Base-by-base conservation (phyloP, 2,888 invertebrate genomes). In the Frankliniella fusca region DNA sequence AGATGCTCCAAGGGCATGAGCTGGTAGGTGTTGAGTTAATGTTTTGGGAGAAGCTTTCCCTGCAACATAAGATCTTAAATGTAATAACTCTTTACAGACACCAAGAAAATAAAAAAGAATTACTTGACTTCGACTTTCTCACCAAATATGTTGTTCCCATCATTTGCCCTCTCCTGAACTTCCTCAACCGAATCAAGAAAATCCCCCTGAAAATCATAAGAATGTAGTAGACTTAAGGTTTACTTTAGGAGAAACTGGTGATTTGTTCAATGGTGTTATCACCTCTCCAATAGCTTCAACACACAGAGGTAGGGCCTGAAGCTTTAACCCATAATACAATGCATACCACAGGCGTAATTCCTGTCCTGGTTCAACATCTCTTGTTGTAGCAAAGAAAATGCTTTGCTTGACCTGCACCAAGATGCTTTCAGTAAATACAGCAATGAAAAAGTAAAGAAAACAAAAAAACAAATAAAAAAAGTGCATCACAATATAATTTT, bases 321-420 rank as follows among this genome's bases (percentile, higher is more conserved):
- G 89, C 86, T 90, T 90, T 81, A 86, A 86, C 1, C 90, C 91
- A 86, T 91, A 92, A 85, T 89, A 88, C 0, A 91, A 89, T 1
- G 92, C 89, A 86, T 92, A 92, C 90, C 92, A 92, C 18, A 92
- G 91, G 83, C 88, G 88, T 11, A 92, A 87, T 83, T 89, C 88
- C 84, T 90, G 89, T 3, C 90, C 90, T 10, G 85, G 84, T 0
- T 85, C 76, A 76, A 92, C 89, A 80, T 89, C 88, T 83, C 87
- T 87, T 80, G 87, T 87, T 18, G 88, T 86, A 50, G 88, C 87
- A 86, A 89, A 91, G 86, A 87, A 90, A 83, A 91, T 88, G 82
- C 89, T 85, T 48, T 85, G 84, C 83, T 85, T 86, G 84, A 88
- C 87, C 87, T 88, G 87, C 83, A 88, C 88, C 65, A 86, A 61